These are phyloP conservation scores for Candidula unifasciata DNA, from an alignment of 2,888 invertebrate species.

Conservation along the genomic window DNA sequence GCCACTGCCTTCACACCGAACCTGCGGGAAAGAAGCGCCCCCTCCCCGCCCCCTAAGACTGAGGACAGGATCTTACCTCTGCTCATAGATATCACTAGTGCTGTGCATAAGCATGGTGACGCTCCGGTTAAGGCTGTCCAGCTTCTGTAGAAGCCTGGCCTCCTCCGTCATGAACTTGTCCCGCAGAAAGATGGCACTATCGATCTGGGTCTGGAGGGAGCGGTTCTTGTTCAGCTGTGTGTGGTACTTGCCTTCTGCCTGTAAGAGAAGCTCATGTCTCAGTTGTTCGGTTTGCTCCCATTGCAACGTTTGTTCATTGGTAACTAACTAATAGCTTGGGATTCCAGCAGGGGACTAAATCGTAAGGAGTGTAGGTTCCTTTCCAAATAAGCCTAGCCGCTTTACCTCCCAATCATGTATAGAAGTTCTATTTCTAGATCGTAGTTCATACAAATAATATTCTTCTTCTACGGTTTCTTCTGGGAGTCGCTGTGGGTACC, in stretches of 20 bases:
- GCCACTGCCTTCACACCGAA: too few relatives aligned
- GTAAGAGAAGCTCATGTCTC: background rate
- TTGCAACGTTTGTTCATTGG: too few relatives aligned
- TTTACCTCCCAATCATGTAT: too few relatives aligned
- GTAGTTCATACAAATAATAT: too few relatives aligned
- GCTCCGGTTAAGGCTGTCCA: constrained; percentile 29
- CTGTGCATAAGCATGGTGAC: constrained; percentile 23
- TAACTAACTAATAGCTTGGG: too few relatives aligned
- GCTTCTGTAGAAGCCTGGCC: constrained; percentile 9
- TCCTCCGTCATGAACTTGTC: constrained; percentile 45
- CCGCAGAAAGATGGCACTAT: constrained; percentile 43
- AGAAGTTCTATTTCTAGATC: too few relatives aligned
- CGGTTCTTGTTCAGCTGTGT: constrained; percentile 44
- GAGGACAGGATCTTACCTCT: constrained; percentile 6
- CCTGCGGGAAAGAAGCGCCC: too few relatives aligned
- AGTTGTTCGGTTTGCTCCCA: background rate
- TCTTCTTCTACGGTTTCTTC: too few relatives aligned
- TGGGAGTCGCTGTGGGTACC: too few relatives aligned
- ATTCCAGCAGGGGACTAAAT: too few relatives aligned
- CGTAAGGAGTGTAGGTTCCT: too few relatives aligned
- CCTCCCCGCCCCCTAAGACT: background rate
- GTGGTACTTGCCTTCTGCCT: constrained; percentile 47
- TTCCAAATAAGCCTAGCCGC: too few relatives aligned
- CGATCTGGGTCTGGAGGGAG: constrained; percentile 38
- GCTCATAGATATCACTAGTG: constrained; percentile 42